A percentile compares a stretch with the other conserved stretches of the same genome.
Conservation (phyloP, 2,797 vertebrate genomes). For the Pangasius djambal region DNA sequence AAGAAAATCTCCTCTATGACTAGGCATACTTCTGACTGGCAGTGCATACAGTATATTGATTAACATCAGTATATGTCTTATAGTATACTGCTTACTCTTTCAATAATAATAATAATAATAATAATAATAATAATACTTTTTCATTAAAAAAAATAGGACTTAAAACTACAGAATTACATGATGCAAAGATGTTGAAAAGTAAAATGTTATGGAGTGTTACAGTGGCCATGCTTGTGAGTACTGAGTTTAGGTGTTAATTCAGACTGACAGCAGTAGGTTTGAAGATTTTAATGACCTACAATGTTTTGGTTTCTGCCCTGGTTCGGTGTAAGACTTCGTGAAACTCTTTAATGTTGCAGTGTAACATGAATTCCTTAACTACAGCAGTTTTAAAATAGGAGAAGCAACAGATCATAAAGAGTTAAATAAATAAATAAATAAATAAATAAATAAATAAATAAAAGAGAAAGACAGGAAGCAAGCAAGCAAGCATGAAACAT, state of each 20-base stretch:
- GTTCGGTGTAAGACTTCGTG: no score
- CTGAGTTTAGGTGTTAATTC: conserved; percentile 11
- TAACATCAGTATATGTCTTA: background rate
- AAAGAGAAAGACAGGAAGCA: background rate
- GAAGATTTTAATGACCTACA: conserved; percentile 52
- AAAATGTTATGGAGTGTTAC: background rate
- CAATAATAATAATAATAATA: background rate
- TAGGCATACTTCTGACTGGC: no score
- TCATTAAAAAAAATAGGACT: background rate
- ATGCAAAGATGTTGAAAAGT: background rate
- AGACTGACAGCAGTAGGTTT: conserved; percentile 39
- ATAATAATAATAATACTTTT: background rate
- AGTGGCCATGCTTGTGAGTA: background rate
- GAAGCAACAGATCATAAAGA: background rate
- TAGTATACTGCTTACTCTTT: background rate
- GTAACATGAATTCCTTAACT: background rate
- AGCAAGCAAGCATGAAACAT: background rate
- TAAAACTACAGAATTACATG: background rate
- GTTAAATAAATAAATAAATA: background rate
- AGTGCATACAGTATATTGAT: background rate
- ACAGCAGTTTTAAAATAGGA: background rate
- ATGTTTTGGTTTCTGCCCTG: background rate
- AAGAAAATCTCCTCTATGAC: no score
- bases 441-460: background rate
- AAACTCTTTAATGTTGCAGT: background rate